Conservation (phyloP, 2,888 invertebrate genomes). For the Abrostola tripartita region DNA sequence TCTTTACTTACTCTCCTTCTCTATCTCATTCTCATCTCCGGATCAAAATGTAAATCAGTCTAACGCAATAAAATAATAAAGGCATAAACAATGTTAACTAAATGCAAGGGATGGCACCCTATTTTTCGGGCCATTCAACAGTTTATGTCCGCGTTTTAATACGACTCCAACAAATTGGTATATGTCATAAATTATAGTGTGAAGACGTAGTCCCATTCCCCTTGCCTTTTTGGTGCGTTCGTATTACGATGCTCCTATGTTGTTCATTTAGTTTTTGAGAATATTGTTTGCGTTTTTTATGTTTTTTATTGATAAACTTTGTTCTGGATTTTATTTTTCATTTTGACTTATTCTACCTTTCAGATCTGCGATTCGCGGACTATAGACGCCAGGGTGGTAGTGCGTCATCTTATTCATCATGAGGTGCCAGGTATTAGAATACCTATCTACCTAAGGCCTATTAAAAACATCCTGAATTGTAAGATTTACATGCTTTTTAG, state of each 20-base stretch:
- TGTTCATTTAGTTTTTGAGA: background rate
- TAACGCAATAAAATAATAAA: slow-evolving; percentile 55
- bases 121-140: slow-evolving; percentile 85
- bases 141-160: slow-evolving; percentile 82
- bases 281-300: background rate
- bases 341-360: too few species aligned
- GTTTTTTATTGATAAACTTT: background rate
- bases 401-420: too few species aligned
- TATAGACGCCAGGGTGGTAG: too few species aligned
- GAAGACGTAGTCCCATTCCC: slow-evolving; percentile 71
- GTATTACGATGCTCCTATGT: slow-evolving; percentile 21
- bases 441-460: too few species aligned
- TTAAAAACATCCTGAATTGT: too few species aligned
- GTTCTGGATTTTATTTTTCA: too few species aligned
- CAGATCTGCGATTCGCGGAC: too few species aligned
- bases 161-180: slow-evolving; percentile 84
- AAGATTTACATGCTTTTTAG: too few species aligned
- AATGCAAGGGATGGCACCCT: slow-evolving; percentile 73
- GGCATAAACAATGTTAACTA: slow-evolving; percentile 63
- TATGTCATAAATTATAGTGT: slow-evolving; percentile 82
- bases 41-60: slow-evolving; percentile 43
- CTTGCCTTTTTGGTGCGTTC: slow-evolving; percentile 42
- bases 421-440: too few species aligned
- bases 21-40: background rate
- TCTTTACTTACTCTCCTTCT: background rate